A percentile compares a stretch with the other conserved stretches of the same genome.
These are phyloP conservation scores for Homarus americanus DNA, from an alignment of 1,140 invertebrate genomes.

Conservation along the genomic window DNA sequence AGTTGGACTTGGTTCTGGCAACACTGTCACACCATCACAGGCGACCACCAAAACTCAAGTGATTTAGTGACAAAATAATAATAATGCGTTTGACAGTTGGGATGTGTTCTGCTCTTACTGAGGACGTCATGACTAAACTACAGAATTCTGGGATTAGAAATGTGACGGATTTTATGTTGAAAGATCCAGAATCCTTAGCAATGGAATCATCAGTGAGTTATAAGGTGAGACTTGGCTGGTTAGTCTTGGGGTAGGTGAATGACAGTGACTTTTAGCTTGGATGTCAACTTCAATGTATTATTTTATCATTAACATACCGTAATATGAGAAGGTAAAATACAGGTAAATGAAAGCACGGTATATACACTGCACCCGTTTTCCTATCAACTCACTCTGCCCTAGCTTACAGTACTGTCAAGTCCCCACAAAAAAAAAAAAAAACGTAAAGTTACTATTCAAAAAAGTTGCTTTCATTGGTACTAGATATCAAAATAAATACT, in stretches of 20 bases:
- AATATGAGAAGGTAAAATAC: too few species aligned
- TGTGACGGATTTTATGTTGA: conserved; percentile 19
- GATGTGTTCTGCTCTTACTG: conserved; percentile 35
- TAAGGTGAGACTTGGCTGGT: conserved; percentile 9
- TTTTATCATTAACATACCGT: too few species aligned
- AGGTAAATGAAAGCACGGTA: too few species aligned
- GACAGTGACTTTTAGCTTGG: neutral
- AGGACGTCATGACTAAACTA: conserved; percentile 22
- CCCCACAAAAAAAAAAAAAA: too few species aligned
- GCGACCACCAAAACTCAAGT: neutral
- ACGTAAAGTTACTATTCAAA: too few species aligned
- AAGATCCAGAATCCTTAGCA: conserved; percentile 17
- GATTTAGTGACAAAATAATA: too few species aligned
- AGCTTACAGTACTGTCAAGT: too few species aligned
- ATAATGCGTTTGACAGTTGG: conserved; percentile 23
- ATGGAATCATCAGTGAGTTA: conserved; percentile 38
- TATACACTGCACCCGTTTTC: too few species aligned
- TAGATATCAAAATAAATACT: too few species aligned
- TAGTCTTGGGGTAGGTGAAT: neutral
- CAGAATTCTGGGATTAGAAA: conserved; percentile 5
- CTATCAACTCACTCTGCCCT: too few species aligned
- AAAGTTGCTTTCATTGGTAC: too few species aligned
- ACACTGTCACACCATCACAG: neutral
- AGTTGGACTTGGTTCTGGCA: neutral
- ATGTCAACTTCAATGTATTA: neutral